A percentile compares a stretch with the other conserved stretches of the same genome.
Evolutionary conservation across 1,140 invertebrate genomes (phyloP).

Genomic region (Caenorhabditis remanei): DNA sequence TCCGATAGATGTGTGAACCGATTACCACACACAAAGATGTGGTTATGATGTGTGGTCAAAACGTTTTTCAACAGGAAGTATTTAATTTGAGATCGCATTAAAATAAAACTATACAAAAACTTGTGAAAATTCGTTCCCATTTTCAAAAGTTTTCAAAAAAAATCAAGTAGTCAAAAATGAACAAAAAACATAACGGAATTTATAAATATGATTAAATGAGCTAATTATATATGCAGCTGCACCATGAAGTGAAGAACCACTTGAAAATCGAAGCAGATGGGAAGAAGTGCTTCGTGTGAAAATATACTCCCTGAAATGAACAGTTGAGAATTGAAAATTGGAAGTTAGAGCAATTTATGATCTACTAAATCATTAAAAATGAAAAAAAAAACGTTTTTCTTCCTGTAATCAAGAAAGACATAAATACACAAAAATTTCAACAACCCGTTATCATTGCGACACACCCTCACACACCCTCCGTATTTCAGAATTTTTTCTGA

Average conservation of each 20-base stretch:
- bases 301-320: not conserved
- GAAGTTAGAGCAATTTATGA: no score
- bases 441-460: no score
- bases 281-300: not conserved
- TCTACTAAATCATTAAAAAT: constrained; percentile 1
- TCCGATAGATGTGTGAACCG: not conserved
- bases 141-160: not conserved
- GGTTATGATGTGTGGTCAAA: constrained; percentile 30
- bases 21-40: not conserved
- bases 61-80: not conserved
- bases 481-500: no score
- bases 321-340: not conserved
- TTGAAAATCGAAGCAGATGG: constrained; percentile 47
- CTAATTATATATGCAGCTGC: constrained; percentile 33
- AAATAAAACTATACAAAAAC: not conserved
- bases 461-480: no score
- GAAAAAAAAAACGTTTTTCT: not conserved
- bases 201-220: not conserved
- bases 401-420: no score
- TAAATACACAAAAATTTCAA: no score
- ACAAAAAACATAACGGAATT: not conserved
- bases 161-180: not conserved
- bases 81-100: not conserved
- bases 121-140: no score
- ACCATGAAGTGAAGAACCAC: not conserved